These are phyloP conservation scores for Eptatretus atami DNA, from an alignment of 2,797 vertebrate species.

Conservation along the genomic window DNA sequence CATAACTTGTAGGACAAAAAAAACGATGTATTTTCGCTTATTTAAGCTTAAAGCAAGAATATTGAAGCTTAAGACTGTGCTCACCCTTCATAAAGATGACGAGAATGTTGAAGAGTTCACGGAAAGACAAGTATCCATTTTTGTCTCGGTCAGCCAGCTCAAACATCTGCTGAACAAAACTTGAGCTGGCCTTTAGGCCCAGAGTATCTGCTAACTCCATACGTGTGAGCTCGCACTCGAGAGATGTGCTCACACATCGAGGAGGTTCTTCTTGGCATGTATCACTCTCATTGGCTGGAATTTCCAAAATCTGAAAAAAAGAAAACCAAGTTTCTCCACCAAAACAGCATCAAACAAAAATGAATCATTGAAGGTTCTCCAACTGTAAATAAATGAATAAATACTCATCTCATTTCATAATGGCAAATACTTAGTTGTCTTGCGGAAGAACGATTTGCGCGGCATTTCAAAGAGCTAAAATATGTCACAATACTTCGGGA, in stretches of 20 bases:
- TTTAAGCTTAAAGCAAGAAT: no score
- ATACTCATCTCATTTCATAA: no score
- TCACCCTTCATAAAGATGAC: slow-evolving; percentile 57
- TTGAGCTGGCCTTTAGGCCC: slow-evolving; percentile 42
- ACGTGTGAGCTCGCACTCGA: slow-evolving; percentile 48
- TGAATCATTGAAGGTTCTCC: no score
- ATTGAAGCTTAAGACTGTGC: no score
- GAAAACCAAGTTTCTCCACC: background rate
- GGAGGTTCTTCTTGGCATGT: slow-evolving; percentile 22
- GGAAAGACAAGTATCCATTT: slow-evolving; percentile 74
- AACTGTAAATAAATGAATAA: no score
- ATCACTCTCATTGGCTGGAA: slow-evolving; percentile 30
- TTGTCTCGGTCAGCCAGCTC: slow-evolving; percentile 63
- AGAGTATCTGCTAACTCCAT: slow-evolving; percentile 51
- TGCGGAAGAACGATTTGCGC: no score
- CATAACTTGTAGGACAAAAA: no score
- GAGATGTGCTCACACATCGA: slow-evolving; percentile 30
- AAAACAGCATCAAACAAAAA: no score
- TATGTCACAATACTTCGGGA: no score
- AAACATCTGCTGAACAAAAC: slow-evolving; percentile 87
- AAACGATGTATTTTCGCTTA: no score
- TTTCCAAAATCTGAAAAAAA: slow-evolving; percentile 37
- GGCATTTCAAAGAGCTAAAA: no score
- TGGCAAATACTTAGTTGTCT: no score
- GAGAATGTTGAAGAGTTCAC: slow-evolving; percentile 73